Conservation (phyloP, 2,797 vertebrate genomes). For the Amphiprion clarkii region DNA sequence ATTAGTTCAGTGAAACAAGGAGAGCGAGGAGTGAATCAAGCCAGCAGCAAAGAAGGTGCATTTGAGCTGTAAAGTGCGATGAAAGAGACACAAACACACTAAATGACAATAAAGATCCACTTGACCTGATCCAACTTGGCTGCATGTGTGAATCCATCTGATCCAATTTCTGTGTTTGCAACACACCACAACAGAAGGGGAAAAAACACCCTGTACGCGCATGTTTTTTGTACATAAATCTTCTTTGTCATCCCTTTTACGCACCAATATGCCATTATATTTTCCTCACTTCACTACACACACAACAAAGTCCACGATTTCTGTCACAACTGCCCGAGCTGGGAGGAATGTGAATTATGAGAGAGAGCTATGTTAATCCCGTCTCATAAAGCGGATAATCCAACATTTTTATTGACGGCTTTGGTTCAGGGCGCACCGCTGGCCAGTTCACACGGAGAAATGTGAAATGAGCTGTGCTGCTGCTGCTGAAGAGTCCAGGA, state of each 20-base stretch:
- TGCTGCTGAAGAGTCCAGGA: background rate
- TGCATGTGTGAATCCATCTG: slow-evolving; percentile 46
- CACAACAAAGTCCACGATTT: background rate
- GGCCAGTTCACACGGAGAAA: slow-evolving; percentile 51
- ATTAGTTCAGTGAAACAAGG: slow-evolving; percentile 51
- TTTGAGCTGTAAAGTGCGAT: slow-evolving; percentile 44
- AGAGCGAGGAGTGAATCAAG: slow-evolving; percentile 24
- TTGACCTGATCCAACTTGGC: slow-evolving; percentile 85
- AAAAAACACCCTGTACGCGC: background rate
- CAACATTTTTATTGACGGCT: slow-evolving; percentile 64
- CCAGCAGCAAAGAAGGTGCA: slow-evolving; percentile 27
- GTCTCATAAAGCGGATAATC: slow-evolving; percentile 70
- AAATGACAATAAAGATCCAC: slow-evolving; percentile 82
- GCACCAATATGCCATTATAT: no score
- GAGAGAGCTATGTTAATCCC: slow-evolving; percentile 75
- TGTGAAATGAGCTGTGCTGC: slow-evolving; percentile 16
- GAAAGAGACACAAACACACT: slow-evolving; percentile 57
- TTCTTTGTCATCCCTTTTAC: background rate
- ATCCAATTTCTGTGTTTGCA: slow-evolving; percentile 10
- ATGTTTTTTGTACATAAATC: background rate
- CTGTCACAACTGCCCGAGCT: slow-evolving; percentile 4
- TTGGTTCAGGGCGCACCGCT: slow-evolving; percentile 21
- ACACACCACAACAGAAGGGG: background rate
- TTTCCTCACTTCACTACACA: background rate
- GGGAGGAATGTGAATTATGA: slow-evolving; percentile 68